These are phyloP conservation scores for Alcedo quadribrachys DNA, from an alignment of 2,797 vertebrate genomes.

Conservation along the genomic window DNA sequence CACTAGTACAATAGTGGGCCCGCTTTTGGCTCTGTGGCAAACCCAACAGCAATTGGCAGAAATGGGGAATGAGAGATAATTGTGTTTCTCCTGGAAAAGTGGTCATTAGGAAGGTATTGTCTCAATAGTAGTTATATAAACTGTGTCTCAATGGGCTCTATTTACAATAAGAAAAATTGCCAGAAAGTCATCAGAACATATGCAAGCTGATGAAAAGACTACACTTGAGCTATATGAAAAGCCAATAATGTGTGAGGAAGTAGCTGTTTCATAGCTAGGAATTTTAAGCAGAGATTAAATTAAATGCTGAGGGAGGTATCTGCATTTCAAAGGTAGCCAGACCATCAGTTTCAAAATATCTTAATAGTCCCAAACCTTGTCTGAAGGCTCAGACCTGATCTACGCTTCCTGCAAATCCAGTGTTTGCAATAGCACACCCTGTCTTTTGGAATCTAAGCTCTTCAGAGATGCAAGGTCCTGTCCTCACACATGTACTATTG, in stretches of 20 bases:
- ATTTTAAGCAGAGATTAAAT: constrained; percentile 39
- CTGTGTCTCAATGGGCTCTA: constrained; percentile 50
- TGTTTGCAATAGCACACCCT: neutral
- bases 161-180: constrained; percentile 67
- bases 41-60: constrained; percentile 53
- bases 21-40: constrained; percentile 11
- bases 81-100: constrained; percentile 51
- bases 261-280: constrained; percentile 27
- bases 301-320: neutral
- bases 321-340: constrained; percentile 13
- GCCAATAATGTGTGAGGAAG: constrained; percentile 62
- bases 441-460: neutral
- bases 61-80: neutral
- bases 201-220: constrained; percentile 43
- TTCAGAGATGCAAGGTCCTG: neutral
- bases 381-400: neutral
- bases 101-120: constrained; percentile 68
- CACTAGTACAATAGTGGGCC: constrained; percentile 13
- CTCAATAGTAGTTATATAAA: constrained; percentile 45
- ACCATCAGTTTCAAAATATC: neutral
- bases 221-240: constrained; percentile 58
- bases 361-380: neutral
- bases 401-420: neutral
- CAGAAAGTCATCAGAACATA: constrained; percentile 67
- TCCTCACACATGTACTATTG: neutral